Conservation (phyloP, 2,888 invertebrate genomes). For the Toxonevra muliebris region DNA sequence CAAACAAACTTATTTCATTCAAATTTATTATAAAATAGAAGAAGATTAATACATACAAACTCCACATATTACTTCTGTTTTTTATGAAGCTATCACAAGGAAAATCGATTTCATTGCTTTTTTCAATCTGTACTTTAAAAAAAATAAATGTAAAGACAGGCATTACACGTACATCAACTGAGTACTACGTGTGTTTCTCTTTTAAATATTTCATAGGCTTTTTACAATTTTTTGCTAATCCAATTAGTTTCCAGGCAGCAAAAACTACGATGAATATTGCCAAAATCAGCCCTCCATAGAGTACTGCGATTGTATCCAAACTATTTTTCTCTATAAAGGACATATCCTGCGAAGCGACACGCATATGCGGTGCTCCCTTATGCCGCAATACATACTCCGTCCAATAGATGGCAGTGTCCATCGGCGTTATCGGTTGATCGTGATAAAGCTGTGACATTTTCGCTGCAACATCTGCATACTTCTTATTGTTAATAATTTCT, state of each 20-base stretch:
- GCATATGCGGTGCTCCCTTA: conserved; percentile 56
- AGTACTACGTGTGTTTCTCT: conserved; percentile 37
- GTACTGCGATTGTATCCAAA: conserved; percentile 49
- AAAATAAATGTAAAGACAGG: too few relatives aligned
- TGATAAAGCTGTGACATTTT: conserved; percentile 50
- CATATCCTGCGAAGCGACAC: conserved; percentile 46
- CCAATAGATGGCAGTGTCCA: conserved; percentile 61
- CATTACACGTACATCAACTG: too few relatives aligned
- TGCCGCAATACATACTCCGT: conserved; percentile 58
- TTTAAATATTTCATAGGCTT: conserved; percentile 17
- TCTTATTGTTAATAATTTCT: conserved; percentile 43
- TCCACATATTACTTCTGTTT: too few relatives aligned
- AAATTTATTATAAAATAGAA: too few relatives aligned
- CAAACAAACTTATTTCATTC: too few relatives aligned
- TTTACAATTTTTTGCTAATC: neutral
- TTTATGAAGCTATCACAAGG: too few relatives aligned
- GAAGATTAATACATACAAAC: too few relatives aligned
- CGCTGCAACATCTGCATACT: conserved; percentile 42
- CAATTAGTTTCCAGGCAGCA: neutral
- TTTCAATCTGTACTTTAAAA: too few relatives aligned
- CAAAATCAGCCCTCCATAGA: conserved; percentile 37
- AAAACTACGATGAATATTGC: neutral
- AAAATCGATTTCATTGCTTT: too few relatives aligned
- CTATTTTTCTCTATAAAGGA: conserved; percentile 49
- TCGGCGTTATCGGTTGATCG: conserved; percentile 56